Conservation (phyloP, 2,797 vertebrate species). For the Sebastes diaconus region DNA sequence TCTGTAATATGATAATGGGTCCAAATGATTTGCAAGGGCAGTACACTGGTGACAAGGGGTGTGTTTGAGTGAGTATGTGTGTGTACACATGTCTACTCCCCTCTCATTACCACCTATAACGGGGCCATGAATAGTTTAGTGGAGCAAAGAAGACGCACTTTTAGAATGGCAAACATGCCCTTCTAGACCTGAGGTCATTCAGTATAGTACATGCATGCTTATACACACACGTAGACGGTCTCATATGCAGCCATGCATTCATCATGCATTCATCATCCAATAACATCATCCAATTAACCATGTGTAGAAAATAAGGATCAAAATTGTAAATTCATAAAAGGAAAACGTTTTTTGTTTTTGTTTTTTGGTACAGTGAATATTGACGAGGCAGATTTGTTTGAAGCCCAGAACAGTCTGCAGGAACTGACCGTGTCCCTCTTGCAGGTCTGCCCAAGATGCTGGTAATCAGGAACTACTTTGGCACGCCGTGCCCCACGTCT, state of each 20-base stretch:
- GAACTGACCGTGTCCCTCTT: background rate
- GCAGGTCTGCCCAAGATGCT: conserved; percentile 94
- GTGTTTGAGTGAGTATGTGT: conserved; percentile 1
- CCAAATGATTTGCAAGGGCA: conserved; percentile 36
- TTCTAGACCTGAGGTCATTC: background rate
- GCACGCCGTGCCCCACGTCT: conserved; percentile 85
- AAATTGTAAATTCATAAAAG: too few relatives aligned
- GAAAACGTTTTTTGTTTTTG: too few relatives aligned
- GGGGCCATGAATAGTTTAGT: conserved; percentile 50
- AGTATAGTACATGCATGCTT: background rate
- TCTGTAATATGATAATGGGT: conserved; percentile 43
- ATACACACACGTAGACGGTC: background rate
- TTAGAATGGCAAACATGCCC: conserved; percentile 36
- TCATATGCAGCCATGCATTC: background rate
- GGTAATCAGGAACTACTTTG: conserved; percentile 90
- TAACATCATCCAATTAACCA: too few relatives aligned
- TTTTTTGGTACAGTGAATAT: background rate
- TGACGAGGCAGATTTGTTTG: background rate
- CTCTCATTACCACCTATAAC: conserved; percentile 41
- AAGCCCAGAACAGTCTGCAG: background rate
- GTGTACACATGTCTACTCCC: conserved; percentile 11
- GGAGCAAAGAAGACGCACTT: conserved; percentile 6
- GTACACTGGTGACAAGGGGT: conserved; percentile 4
- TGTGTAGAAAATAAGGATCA: background rate
- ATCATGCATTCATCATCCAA: too few relatives aligned